Evolutionary conservation across 2,888 invertebrate species (phyloP), one percentile per base, ranked within the genome.

Genomic region (Drosophila planitibia): DNA sequence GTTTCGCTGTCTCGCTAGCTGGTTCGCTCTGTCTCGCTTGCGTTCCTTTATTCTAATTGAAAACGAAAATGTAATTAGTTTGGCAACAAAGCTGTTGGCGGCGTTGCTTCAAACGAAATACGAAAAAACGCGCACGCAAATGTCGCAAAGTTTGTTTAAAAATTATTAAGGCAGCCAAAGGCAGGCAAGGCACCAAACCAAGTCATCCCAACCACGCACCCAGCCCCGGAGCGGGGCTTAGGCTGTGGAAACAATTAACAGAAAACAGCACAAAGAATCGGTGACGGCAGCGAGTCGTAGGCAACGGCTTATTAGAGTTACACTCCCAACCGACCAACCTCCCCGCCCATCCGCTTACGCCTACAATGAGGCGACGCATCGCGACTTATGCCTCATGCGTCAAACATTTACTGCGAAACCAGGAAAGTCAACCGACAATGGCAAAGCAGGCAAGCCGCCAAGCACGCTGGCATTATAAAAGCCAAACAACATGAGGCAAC

Each of bases 21-120:
- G 41, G 35, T 33, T 25, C 4, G 44, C 63, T 32, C 57, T 19
- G 3, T n/a, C 41, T 59, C 52, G 37, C 58, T 71, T 67, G 59
- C 70, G 44, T 70, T 80, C 70, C 81, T 76, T 83, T 81, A 80
- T 76, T 80, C 83, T 83, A 81, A 81, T 83, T 81, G 81, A 81
- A 81, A 81, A 81, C 81, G 81, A 81, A 81, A 81, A 81, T 81
- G 81, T 81, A 81, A 81, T 81, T 83, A 83, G 81, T 81, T 83
- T 70, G 81, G 70, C 81, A 77, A 71, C 80, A 64, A 70, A 78
- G 81, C 61, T 65, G 78, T 76, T 57, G 80, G 61, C 53, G 55
- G 58, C 47, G 25, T 33, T 30, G 70, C 79, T 79, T 79, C 80
- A 80, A 80, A 82, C 79, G 44, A 58, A 58, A 58, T 30, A 41